Base-by-base conservation (phyloP, 2,888 invertebrate species). In the Argyresthia albistria region DNA sequence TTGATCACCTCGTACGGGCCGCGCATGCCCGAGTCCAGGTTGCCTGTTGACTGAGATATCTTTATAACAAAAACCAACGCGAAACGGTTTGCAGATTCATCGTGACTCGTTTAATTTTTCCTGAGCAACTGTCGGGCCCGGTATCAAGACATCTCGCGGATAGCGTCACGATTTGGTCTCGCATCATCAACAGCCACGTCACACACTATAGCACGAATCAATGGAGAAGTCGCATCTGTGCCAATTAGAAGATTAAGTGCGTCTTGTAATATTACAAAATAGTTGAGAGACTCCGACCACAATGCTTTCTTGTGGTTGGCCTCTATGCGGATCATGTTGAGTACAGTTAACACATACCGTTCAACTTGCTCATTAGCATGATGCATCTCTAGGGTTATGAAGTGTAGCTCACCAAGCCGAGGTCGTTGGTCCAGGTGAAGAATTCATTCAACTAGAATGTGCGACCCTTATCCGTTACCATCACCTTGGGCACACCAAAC, bases 1-100 rank as follows among this genome's bases (percentile, higher is more conserved):
- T 55, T 49, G 11, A 37, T 25, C 8, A 57, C 54, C 10, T 48
- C 39, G 50, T 57, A 55, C 0, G 57, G 55, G 8, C 57, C 51
- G 1, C 57, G 43, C 57, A 57, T 57, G 1, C 55, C 51, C 2
- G 55, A 35, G 35, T 57, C 53, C 2, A 57, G 51, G 16, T 55
- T 53, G 7, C 49, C 53, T 15, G 54, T 57, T 1, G 52, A 51
- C 50, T 50, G 52, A 4, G 50, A 52, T n/a, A 15, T 15, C 12
- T 55, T 55, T 15, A 53, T 56, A 4, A 54, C 55, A 43, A 54
- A 54, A 7, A 14, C 50, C 35, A 36, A 50, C 8, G 12, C 47
- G 7, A 14, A 43, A 55, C 16, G 37, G 15, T 55, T 55, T 9
- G 16, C 52, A 1, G 10, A 14, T 4, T 16, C 14, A 39, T 50